Percentiles rank a stretch among this genome's conserved stretches.
Conservation (phyloP, 2,113 vertebrate genomes). For the Chascanopsetta lugubris region DNA sequence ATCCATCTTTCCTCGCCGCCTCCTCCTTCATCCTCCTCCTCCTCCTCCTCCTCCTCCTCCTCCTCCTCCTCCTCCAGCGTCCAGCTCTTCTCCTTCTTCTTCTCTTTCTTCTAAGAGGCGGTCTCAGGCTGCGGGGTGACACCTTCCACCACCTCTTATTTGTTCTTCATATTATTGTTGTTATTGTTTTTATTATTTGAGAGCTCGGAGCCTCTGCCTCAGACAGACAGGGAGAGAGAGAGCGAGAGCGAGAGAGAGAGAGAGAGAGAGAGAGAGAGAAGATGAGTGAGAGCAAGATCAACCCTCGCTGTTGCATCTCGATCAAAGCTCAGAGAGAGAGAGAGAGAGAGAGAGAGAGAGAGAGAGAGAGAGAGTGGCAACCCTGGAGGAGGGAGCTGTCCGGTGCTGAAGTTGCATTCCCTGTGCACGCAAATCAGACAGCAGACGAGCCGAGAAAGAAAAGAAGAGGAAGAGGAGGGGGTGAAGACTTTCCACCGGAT, state of each 20-base stretch:
- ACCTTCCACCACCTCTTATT: conserved; percentile 19
- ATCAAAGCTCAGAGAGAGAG: too few relatives aligned
- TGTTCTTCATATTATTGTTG: not conserved
- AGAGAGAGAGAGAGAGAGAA: too few relatives aligned
- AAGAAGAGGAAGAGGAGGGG: not conserved
- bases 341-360: not conserved
- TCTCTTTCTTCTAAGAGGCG: conserved; percentile 44
- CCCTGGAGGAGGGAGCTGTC: conserved; percentile 80
- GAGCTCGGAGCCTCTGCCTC: conserved; percentile 19
- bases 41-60: conserved; percentile 39
- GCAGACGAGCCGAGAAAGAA: not conserved
- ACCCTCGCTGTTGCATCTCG: too few relatives aligned
- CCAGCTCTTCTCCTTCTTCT: conserved; percentile 25
- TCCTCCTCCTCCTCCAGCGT: conserved; percentile 29
- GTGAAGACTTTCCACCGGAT: conserved; percentile 33
- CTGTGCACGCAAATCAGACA: conserved; percentile 50
- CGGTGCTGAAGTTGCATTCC: conserved; percentile 86
- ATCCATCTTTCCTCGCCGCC: not conserved
- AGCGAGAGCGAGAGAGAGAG: conserved; percentile 4
- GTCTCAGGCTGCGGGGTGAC: conserved; percentile 41
- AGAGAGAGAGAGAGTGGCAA: conserved; percentile 27
- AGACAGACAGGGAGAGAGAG: conserved; percentile 44
- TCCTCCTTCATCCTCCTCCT: conserved; percentile 28
- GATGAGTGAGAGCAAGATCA: not conserved
- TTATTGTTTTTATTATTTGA: not conserved